Base-by-base conservation (phyloP, 2,113 vertebrate genomes). In the Polypterus bichir region DNA sequence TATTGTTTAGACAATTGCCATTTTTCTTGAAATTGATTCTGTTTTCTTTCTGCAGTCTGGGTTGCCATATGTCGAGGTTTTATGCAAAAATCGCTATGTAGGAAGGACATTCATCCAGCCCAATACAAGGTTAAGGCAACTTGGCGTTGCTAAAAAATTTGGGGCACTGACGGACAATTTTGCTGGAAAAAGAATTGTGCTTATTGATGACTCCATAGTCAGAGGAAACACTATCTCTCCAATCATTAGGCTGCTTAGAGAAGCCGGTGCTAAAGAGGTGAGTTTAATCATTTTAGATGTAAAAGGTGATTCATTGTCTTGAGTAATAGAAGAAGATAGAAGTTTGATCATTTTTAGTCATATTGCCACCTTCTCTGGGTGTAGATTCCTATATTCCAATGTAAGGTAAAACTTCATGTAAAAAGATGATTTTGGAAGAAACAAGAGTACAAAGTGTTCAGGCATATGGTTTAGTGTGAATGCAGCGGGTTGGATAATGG, bases 131-230 rank as follows among this genome's bases (percentile, higher is more conserved):
- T 66, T 98, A 73, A 87, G 96, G 67, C 96, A 99, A 9, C 88
- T 99, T 3, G 94, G 96, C 3, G 96, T 99, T 49, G 93, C 96
- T 47, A 98, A 99, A 82, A 99, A 99, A 77, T 98, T 99, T 63
- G 95, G 96, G 0, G 93, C 93, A 7, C 68, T 99, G 69, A 92
- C 93, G 0, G 94, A 98, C 68, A 99, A 99, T 68, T 99, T 99
- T 76, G 91, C 86, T 66, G 95, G 90, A 61, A 99, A 98, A 74
- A 80, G 96, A 63, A 88, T 99, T 65, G 91, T 99, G 65, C 86
- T 99, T 7, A 64, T 99, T 49, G 95, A 98, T 60, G 95, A 99
- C 74, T 99, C 96, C 4, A 99, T 99, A 49, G 96, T 99, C 65
- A 85, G 96, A 70, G 96, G 96, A 66, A 99, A 97, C 81, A 99